Percentiles rank a stretch among this genome's conserved stretches.
Evolutionary conservation across 1,140 invertebrate genomes (phyloP).

Genomic region (Pantala flavescens): DNA sequence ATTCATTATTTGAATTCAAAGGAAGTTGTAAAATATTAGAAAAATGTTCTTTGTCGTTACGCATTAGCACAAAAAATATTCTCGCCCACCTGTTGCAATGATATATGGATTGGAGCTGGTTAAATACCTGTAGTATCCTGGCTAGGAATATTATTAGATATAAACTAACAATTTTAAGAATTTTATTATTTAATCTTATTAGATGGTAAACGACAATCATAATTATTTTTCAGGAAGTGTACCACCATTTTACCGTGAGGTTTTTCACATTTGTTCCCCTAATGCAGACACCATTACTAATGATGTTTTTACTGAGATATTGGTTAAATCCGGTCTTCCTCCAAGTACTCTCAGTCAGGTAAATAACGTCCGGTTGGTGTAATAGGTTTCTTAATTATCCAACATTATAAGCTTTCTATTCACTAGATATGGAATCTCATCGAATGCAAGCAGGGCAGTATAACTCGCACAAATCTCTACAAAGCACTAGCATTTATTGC

Average conservation of each 20-base stretch:
- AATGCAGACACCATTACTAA: constrained; percentile 48
- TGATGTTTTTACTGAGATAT: constrained; percentile 49
- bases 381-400: too few relatives aligned
- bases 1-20: too few relatives aligned
- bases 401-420: not conserved
- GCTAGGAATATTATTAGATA: too few relatives aligned
- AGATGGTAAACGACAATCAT: too few relatives aligned
- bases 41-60: too few relatives aligned
- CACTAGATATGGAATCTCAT: constrained; percentile 53
- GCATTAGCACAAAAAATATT: too few relatives aligned
- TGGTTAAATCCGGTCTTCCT: constrained; percentile 49
- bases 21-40: too few relatives aligned
- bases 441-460: constrained; percentile 45
- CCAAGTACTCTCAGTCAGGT: constrained; percentile 46
- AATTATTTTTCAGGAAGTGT: constrained; percentile 40
- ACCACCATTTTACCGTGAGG: constrained; percentile 49
- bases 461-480: constrained; percentile 48
- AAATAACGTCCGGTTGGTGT: constrained; percentile 20
- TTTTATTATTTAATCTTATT: too few relatives aligned
- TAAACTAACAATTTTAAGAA: too few relatives aligned
- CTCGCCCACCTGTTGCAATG: too few relatives aligned
- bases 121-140: too few relatives aligned
- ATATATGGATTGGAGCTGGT: too few relatives aligned
- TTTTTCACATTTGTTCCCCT: constrained; percentile 51
- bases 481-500: constrained; percentile 56